Base-by-base conservation (phyloP, 2,888 invertebrate genomes). In the Mimumesa dahlbomi region DNA sequence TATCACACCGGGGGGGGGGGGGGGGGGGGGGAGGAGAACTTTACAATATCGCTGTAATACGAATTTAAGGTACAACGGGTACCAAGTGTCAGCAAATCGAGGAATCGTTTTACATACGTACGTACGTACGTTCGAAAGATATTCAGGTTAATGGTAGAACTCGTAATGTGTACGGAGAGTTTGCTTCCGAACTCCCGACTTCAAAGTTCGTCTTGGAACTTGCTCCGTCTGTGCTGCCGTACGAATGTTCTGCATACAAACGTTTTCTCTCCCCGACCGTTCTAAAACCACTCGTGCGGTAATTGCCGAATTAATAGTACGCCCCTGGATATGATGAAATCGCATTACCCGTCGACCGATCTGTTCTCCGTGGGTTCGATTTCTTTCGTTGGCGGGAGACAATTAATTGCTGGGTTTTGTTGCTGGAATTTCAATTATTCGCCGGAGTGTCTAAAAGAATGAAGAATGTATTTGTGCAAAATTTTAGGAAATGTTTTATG, bases 291-390 rank as follows among this genome's bases (percentile, higher is more conserved):
- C 43, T 63, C 57, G 42, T 57, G 50, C 22, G 57, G 70, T 75
- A 79, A 78, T 68, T 66, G 56, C 29, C 54, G 74, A 75, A 79
- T 79, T 79, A 79, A 79, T 79, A 77, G 69, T 67, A 45, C 36
- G 53, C 16, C 42, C 57, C 52, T 67, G 58, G 66, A 54, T 59
- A 59, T 21, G n/a, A n/a, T n/a, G 74, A 63, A 53, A 79, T 54
- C 75, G 61, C 42, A 61, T 52, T 40, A 16, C 14, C 21, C 36
- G 53, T 16, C 31, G n/a, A 13, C 40, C 38, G 43, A 64, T 50
- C 65, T 13, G 46, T 43, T 61, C 49, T 36, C 40, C 4, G 9
- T 1, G 18, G 16, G 31, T 42, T 45, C 29, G 48, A 43, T 69
- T 53, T 22, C 19, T 6, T 14, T 36, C n/a, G 13, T 36, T 36